phyloP scores from a whole-genome alignment of 2,888 invertebrate species.

The Meta bourneti region DNA sequence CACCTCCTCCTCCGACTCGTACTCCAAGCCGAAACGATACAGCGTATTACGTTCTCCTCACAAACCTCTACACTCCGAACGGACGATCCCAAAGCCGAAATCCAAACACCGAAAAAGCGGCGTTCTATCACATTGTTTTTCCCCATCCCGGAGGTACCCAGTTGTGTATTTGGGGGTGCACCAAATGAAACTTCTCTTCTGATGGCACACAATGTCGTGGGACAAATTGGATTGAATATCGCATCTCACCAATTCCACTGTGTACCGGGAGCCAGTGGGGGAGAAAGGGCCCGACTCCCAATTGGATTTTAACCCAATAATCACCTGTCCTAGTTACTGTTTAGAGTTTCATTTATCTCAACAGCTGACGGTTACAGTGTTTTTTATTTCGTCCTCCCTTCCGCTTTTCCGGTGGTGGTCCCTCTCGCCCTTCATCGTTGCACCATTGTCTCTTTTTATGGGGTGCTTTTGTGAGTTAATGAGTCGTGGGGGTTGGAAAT shows the following conservation, averaged over 20 bases:
- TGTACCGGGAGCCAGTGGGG: slow-evolving; percentile 47
- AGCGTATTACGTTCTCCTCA: background rate
- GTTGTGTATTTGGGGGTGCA: too few relatives aligned
- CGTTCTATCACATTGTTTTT: background rate
- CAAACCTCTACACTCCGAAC: background rate
- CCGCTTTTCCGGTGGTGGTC: slow-evolving; percentile 4
- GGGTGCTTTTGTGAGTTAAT: slow-evolving; percentile 33
- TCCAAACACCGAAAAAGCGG: background rate
- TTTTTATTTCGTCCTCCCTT: slow-evolving; percentile 19
- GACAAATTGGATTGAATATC: slow-evolving; percentile 62
- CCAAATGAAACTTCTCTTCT: background rate
- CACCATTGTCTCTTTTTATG: slow-evolving; percentile 24
- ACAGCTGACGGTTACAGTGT: slow-evolving; percentile 26
- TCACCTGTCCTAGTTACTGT: slow-evolving; percentile 69
- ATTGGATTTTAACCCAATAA: slow-evolving; percentile 76
- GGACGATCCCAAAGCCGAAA: background rate
- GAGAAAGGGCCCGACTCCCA: slow-evolving; percentile 24
- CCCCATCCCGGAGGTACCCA: background rate
- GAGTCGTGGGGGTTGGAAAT: slow-evolving; percentile 44
- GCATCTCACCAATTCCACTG: slow-evolving; percentile 51
- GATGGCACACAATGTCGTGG: slow-evolving; percentile 4
- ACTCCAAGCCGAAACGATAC: background rate
- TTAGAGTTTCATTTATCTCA: slow-evolving; percentile 74
- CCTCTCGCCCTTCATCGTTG: background rate
- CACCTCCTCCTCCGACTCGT: background rate